Evolutionary conservation across 2,888 invertebrate genomes (phyloP).

Genomic region (Choreutis nemorana): DNA sequence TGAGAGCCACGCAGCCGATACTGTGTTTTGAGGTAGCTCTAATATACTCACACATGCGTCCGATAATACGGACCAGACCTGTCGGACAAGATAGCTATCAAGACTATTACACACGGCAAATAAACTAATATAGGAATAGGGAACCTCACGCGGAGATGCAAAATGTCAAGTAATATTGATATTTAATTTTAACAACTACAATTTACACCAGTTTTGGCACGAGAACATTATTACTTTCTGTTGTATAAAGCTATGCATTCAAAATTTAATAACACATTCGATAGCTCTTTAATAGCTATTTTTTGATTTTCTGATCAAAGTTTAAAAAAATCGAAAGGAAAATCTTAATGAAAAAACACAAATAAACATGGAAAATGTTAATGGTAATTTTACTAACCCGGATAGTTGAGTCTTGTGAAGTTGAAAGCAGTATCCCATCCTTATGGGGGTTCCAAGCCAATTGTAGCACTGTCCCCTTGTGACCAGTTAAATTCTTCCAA

Average conservation of each 20-base stretch:
- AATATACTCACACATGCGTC: slow-evolving; percentile 64
- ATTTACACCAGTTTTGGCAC: too few relatives aligned
- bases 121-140: too few relatives aligned
- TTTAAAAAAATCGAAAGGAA: too few relatives aligned
- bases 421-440: slow-evolving; percentile 70
- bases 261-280: too few relatives aligned
- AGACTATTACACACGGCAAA: not conserved
- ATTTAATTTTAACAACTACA: too few relatives aligned
- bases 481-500: slow-evolving; percentile 49
- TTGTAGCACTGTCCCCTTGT: slow-evolving; percentile 61
- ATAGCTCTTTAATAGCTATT: too few relatives aligned
- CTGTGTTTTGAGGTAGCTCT: slow-evolving; percentile 61
- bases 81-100: not conserved
- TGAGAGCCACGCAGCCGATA: slow-evolving; percentile 72
- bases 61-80: slow-evolving; percentile 34
- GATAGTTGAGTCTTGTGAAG: slow-evolving; percentile 73
- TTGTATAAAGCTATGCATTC: too few relatives aligned
- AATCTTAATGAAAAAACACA: too few relatives aligned
- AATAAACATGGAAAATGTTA: not conserved
- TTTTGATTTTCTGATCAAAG: too few relatives aligned
- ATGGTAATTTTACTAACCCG: slow-evolving; percentile 53
- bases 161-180: too few relatives aligned
- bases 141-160: too few relatives aligned
- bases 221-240: too few relatives aligned
- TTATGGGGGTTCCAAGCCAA: slow-evolving; percentile 75